Conservation (phyloP, 2,888 invertebrate species). For the Ephialtes manifestator region DNA sequence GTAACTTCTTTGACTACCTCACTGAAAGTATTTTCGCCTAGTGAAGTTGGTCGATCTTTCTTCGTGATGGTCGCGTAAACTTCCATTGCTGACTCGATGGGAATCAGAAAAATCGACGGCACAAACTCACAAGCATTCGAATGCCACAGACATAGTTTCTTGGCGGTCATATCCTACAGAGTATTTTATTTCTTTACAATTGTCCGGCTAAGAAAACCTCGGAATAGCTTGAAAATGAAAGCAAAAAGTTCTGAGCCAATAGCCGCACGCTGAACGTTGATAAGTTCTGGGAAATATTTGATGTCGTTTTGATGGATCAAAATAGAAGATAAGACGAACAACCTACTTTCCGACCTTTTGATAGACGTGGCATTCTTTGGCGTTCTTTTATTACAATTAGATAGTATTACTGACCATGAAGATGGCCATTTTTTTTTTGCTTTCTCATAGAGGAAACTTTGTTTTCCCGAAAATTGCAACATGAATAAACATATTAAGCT, state of each 20-base stretch:
- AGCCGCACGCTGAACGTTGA: background rate
- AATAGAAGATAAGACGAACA: background rate
- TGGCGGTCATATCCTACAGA: background rate
- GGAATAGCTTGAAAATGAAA: background rate
- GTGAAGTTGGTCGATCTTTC: constrained; percentile 2
- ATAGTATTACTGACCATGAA: no score
- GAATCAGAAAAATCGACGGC: background rate
- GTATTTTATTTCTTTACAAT: constrained; percentile 10
- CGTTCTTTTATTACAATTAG: no score
- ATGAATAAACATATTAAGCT: no score
- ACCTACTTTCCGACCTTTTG: background rate
- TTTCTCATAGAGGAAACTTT: no score
- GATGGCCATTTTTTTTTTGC: no score
- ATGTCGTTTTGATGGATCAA: background rate
- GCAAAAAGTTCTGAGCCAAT: background rate
- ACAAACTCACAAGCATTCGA: background rate
- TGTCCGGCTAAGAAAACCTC: background rate
- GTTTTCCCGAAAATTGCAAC: no score
- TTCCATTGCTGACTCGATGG: constrained; percentile 15
- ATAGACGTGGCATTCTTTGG: no score
- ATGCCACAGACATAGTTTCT: background rate
- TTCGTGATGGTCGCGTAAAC: constrained; percentile 1
- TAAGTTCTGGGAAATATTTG: background rate
- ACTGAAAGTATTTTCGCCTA: background rate
- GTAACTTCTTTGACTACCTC: constrained; percentile 31